Conservation (phyloP, 1,140 invertebrate species). For the Ceratosolen fusciceps region DNA sequence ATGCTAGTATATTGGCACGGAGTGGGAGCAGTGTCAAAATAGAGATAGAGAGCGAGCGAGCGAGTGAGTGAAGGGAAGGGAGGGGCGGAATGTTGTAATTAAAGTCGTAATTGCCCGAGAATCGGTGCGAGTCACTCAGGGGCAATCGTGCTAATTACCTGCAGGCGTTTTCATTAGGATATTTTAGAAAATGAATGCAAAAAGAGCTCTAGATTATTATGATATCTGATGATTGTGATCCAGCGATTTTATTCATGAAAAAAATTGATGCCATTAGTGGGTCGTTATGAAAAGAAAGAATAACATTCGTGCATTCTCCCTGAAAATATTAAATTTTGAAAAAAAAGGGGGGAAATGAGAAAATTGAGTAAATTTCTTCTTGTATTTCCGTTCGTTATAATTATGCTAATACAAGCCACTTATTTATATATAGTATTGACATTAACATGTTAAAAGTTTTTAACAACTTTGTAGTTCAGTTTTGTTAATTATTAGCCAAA, state of each 20-base stretch:
- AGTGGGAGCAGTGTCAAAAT: no score
- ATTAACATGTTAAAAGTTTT: no score
- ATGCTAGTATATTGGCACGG: no score
- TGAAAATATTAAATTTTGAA: no score
- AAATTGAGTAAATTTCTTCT: no score
- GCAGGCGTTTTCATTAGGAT: slow-evolving; percentile 56
- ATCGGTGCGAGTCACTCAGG: slow-evolving; percentile 50
- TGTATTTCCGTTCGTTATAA: no score
- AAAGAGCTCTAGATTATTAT: not conserved
- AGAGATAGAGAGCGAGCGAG: no score
- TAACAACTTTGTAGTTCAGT: not conserved
- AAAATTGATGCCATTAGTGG: not conserved
- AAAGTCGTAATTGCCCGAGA: slow-evolving; percentile 58
- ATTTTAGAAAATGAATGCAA: slow-evolving; percentile 16
- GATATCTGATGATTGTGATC: not conserved
- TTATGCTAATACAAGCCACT: no score
- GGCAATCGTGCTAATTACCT: slow-evolving; percentile 60
- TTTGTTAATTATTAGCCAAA: not conserved
- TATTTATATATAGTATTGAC: no score
- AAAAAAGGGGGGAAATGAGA: no score
- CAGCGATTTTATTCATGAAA: not conserved
- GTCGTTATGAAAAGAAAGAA: no score
- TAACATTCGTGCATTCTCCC: no score
- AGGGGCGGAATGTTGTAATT: slow-evolving; percentile 53
- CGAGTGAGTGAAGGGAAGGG: not conserved